phyloP scores from a whole-genome alignment of 2,113 vertebrate genomes.

The Excalfactoria chinensis region DNA sequence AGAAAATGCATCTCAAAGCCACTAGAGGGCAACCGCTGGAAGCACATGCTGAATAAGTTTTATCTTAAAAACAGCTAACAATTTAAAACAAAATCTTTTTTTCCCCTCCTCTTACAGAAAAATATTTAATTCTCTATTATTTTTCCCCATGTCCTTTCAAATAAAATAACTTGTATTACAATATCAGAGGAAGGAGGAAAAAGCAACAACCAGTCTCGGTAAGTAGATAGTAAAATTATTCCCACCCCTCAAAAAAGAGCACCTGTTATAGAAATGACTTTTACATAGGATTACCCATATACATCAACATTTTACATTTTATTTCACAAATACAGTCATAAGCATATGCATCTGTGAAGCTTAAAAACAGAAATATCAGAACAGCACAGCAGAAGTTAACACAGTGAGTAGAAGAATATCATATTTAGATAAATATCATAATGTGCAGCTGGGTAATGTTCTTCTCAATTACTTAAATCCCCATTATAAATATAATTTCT shows the following conservation, averaged over 20 bases:
- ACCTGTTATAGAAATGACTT: background rate
- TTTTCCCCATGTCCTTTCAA: background rate
- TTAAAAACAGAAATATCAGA: background rate
- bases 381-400: background rate
- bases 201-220: background rate
- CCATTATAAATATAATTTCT: background rate
- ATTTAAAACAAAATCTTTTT: background rate
- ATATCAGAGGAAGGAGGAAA: background rate
- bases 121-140: background rate
- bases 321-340: background rate
- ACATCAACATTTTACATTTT: background rate
- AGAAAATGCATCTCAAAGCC: background rate
- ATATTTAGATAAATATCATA: background rate
- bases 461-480: background rate
- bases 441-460: background rate
- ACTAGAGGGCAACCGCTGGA: constrained; percentile 61
- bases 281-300: background rate
- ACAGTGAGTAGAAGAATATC: background rate
- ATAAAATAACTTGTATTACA: background rate
- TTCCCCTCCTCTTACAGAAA: background rate
- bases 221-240: background rate
- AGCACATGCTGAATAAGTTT: background rate
- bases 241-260: background rate
- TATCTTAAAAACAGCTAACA: background rate
- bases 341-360: background rate